Conservation (phyloP, 2,113 vertebrate genomes). For the Stegostoma tigrinum region DNA sequence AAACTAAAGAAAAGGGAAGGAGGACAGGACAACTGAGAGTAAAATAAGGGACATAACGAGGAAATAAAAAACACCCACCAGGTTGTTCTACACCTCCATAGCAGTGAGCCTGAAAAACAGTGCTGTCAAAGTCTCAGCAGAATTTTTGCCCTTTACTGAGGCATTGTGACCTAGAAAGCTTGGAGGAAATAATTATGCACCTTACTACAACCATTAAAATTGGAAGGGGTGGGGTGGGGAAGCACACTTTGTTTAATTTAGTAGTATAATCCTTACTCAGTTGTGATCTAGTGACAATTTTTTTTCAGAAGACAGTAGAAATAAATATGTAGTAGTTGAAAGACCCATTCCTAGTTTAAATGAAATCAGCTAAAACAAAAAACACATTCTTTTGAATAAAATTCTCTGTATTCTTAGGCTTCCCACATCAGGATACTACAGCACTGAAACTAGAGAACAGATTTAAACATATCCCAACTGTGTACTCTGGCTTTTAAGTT, state of each 20-base stretch:
- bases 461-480: not conserved
- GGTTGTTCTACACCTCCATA: conserved; percentile 20
- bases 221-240: not conserved
- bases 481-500: not conserved
- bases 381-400: not conserved
- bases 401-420: not conserved
- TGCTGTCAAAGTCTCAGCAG: not conserved
- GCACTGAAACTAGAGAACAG: not conserved
- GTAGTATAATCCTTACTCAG: not conserved
- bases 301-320: not conserved
- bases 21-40: not conserved
- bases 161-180: not conserved
- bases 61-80: conserved; percentile 43
- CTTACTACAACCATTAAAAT: not conserved
- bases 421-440: not conserved
- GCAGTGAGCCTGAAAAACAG: not conserved
- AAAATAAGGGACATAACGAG: not conserved
- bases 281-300: not conserved
- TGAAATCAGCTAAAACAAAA: not conserved
- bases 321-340: not conserved
- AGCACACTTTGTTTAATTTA: not conserved
- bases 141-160: not conserved
- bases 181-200: not conserved
- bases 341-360: not conserved
- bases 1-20: conserved; percentile 31